Base-by-base conservation (phyloP, 2,797 vertebrate genomes). In the Lacerta viridis region DNA sequence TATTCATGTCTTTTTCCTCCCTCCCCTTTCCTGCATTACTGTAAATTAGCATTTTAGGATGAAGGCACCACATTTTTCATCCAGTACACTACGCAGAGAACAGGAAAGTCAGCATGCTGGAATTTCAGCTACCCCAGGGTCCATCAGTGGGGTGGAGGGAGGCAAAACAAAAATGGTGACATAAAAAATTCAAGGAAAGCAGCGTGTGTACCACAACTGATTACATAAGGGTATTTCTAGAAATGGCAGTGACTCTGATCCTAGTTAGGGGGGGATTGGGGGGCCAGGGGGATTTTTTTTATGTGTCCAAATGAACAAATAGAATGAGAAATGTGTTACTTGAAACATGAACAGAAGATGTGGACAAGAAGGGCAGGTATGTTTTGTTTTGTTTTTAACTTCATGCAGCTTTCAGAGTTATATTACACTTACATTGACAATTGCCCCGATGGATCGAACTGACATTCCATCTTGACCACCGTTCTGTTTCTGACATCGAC, bases 61-160 rank as follows among this genome's bases (percentile, higher is more conserved):
- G 2, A 92, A 92, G 84, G 29, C 8, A 59, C 80, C n/a, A 11
- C 27, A 84, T 84, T 93, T 0, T 92, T 94, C 90, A 80, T 61
- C 46, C 18, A 85, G 4, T 4, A 55, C 13, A 85, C 55, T 29
- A 74, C 72, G 66, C 33, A 25, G 7, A 15, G 3, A 85, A 59
- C 2, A 4, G 39, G 59, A 80, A 39, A 77, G 50, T 5, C 88
- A 4, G 80, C 80, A n/a, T 88, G 79, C 74, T 81, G 29, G 36
- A 90, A 50, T 90, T 93, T 36, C 68, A 39, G 82, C 7, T 41
- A 69, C 1, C 2, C 78, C 66, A 29, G 81, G 4, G 69, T 61
- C 78, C 41, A 27, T 71, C 3, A 10, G 39, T 23, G 61, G 64
- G 1, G 23, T 33, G 2, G 46, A 66, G 23, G 29, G 18, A 11